Evolutionary conservation across 2,797 vertebrate species (phyloP).

Genomic region (Danio kyathit): DNA sequence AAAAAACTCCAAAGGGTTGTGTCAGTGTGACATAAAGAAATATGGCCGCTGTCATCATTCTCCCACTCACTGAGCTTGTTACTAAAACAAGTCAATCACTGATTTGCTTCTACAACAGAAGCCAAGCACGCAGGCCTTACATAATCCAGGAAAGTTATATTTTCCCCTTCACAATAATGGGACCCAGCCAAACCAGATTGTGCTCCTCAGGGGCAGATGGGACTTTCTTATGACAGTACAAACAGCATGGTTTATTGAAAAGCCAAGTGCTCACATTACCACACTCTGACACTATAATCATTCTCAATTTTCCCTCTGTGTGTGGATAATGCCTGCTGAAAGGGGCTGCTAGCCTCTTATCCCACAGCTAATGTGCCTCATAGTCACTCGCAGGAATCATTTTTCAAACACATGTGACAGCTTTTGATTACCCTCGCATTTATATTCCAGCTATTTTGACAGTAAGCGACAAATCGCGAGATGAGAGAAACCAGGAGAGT

Average conservation of each 20-base stretch:
- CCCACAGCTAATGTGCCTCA: constrained; percentile 24
- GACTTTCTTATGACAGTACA: constrained; percentile 38
- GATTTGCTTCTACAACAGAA: constrained; percentile 12
- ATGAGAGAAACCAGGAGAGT: constrained; percentile 15
- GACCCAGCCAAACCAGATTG: constrained; percentile 21
- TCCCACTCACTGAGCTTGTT: background rate
- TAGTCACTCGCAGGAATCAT: constrained; percentile 12
- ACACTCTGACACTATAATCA: constrained; percentile 45
- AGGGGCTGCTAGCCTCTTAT: constrained; percentile 32
- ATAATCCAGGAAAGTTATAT: constrained; percentile 19
- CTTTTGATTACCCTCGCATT: constrained; percentile 34
- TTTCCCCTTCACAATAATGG: constrained; percentile 13
- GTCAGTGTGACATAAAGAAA: background rate
- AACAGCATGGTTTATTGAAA: constrained; percentile 42
- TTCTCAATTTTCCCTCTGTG: constrained; percentile 43
- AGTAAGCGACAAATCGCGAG: background rate
- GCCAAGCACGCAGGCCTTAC: background rate
- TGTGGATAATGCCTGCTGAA: constrained; percentile 41
- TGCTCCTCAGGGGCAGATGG: constrained; percentile 23
- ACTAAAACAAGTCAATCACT: background rate
- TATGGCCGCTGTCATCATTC: background rate
- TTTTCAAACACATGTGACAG: constrained; percentile 40
- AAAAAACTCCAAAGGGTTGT: background rate
- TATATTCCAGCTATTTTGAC: constrained; percentile 30
- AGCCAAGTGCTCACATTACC: constrained; percentile 52